Conservation (phyloP, 2,113 vertebrate species). For the Pollachius pollachius region DNA sequence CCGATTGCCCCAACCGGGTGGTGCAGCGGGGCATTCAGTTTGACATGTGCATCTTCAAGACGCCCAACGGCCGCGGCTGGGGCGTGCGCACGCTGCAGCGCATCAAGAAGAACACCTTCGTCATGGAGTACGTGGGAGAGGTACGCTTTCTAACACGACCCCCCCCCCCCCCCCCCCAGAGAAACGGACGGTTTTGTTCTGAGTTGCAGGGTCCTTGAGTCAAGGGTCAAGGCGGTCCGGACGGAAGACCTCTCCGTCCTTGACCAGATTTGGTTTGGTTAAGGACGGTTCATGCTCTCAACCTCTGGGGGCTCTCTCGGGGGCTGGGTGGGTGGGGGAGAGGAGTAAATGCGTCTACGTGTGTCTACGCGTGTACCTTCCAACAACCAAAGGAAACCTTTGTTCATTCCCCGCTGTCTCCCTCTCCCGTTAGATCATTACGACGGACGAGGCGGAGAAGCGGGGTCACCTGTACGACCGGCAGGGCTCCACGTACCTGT, state of each 20-base stretch:
- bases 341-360: too few relatives aligned
- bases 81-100: constrained; percentile 85
- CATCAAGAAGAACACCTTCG: constrained; percentile 88
- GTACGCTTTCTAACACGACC: constrained; percentile 56
- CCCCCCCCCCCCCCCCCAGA: not conserved
- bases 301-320: too few relatives aligned
- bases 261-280: too few relatives aligned
- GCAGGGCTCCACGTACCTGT: constrained; percentile 89
- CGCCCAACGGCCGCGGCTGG: constrained; percentile 85
- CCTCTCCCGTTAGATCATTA: constrained; percentile 80
- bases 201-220: not conserved
- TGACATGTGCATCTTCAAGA: constrained; percentile 90
- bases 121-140: constrained; percentile 97
- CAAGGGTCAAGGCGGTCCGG: too few relatives aligned
- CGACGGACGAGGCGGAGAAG: constrained; percentile 88
- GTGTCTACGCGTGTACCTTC: too few relatives aligned
- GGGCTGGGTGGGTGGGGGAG: too few relatives aligned
- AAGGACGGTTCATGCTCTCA: too few relatives aligned
- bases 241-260: too few relatives aligned
- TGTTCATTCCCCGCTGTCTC: too few relatives aligned
- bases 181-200: not conserved
- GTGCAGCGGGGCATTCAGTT: constrained; percentile 89
- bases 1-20: constrained; percentile 86
- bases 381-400: too few relatives aligned
- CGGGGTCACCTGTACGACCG: constrained; percentile 86